phyloP scores from a whole-genome alignment of 2,888 invertebrate species.

The Dryococelus australis region DNA sequence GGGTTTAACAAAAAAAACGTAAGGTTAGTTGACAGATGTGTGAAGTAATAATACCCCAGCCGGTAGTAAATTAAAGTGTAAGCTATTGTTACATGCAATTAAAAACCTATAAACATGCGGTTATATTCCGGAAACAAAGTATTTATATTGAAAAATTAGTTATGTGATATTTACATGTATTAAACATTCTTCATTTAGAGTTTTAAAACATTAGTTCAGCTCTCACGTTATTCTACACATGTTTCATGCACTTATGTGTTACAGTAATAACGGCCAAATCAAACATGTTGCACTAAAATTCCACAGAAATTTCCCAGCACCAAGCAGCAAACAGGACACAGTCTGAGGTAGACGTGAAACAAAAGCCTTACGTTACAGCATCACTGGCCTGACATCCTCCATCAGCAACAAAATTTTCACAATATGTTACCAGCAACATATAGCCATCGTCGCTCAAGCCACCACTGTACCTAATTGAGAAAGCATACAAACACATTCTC shows the following conservation, averaged over 20 bases:
- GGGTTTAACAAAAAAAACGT: too few species aligned
- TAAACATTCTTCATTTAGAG: too few species aligned
- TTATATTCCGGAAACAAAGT: too few species aligned
- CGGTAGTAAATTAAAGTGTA: too few species aligned
- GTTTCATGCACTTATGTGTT: background rate
- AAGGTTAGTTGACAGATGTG: too few species aligned
- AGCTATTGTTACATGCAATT: too few species aligned
- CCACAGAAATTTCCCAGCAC: too few species aligned
- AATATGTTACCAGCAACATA: slow-evolving; percentile 29
- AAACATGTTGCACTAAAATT: background rate
- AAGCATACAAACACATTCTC: background rate
- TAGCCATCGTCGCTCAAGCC: slow-evolving; percentile 28
- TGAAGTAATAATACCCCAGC: too few species aligned
- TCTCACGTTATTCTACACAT: background rate
- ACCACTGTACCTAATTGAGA: slow-evolving; percentile 32
- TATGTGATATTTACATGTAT: too few species aligned
- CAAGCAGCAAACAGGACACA: background rate
- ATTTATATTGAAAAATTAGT: too few species aligned
- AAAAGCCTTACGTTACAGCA: background rate
- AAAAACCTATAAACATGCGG: too few species aligned
- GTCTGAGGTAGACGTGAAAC: background rate
- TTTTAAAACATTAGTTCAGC: too few species aligned
- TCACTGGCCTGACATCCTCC: background rate
- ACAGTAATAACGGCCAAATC: background rate
- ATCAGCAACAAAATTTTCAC: background rate